phyloP scores from a whole-genome alignment of 2,888 invertebrate species.

The Synanthedon formicaeformis region DNA sequence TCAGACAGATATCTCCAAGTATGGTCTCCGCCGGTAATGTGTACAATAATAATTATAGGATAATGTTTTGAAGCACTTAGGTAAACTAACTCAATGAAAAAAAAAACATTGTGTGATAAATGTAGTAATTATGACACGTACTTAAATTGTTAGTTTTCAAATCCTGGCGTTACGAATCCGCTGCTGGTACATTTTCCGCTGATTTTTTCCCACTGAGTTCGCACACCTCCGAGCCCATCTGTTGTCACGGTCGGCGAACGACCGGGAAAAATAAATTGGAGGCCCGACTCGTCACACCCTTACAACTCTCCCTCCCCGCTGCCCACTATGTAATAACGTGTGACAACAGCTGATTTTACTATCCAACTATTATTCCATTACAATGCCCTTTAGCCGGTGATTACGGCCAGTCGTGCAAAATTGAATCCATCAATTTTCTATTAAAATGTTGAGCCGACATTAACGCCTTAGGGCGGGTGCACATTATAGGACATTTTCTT shows the following conservation, averaged over 20 bases:
- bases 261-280: slow-evolving; percentile 35
- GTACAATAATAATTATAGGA: too few relatives aligned
- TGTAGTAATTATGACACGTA: too few relatives aligned
- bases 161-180: too few relatives aligned
- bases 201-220: background rate
- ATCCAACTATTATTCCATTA: background rate
- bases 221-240: slow-evolving; percentile 22
- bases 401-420: background rate
- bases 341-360: slow-evolving; percentile 8
- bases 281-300: slow-evolving; percentile 17
- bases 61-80: too few relatives aligned
- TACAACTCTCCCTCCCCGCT: slow-evolving; percentile 10
- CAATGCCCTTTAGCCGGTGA: background rate
- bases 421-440: background rate
- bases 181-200: background rate
- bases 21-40: too few relatives aligned
- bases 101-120: too few relatives aligned
- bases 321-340: slow-evolving; percentile 11
- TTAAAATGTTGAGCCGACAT: too few relatives aligned
- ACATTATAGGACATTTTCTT: too few relatives aligned
- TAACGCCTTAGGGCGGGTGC: too few relatives aligned
- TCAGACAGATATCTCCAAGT: too few relatives aligned
- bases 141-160: too few relatives aligned
- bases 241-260: slow-evolving; percentile 24
- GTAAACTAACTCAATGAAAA: too few relatives aligned